Percentiles rank a stretch among this genome's conserved stretches.
Conservation (phyloP, 2,888 invertebrate genomes). For the Agrotis clavis region DNA sequence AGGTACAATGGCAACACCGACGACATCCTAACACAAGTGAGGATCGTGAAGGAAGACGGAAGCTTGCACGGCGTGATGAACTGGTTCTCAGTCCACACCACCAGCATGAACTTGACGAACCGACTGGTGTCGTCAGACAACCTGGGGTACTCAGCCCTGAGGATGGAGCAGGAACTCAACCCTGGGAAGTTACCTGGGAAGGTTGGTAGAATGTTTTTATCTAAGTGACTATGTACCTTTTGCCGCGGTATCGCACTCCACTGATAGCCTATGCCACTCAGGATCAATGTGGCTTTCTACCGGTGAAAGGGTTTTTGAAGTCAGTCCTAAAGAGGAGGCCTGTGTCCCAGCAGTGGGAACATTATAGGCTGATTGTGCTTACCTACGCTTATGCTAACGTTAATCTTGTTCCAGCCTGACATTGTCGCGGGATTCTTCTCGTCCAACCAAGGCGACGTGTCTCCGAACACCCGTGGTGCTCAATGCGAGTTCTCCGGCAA, state of each 20-base stretch:
- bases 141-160: conserved; percentile 94
- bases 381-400: background rate
- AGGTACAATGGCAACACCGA: conserved; percentile 94
- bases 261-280: too few species aligned
- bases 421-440: conserved; percentile 96
- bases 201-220: conserved; percentile 66
- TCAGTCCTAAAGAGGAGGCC: too few species aligned
- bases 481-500: conserved; percentile 94
- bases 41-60: conserved; percentile 91
- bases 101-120: conserved; percentile 97
- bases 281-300: too few species aligned
- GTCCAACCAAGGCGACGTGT: conserved; percentile 95
- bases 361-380: too few species aligned
- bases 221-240: too few species aligned
- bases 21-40: conserved; percentile 93
- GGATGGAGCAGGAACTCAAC: conserved; percentile 94
- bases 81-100: conserved; percentile 97
- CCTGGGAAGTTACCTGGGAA: conserved; percentile 85
- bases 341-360: too few species aligned
- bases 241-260: too few species aligned
- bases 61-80: conserved; percentile 94
- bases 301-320: too few species aligned
- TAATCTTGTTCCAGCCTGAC: conserved; percentile 89
- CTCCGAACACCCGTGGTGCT: conserved; percentile 95
- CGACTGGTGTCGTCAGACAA: conserved; percentile 95